Percentiles rank a stretch among this genome's conserved stretches.
phyloP scores from a whole-genome alignment of 1,140 invertebrate genomes.

The Psilanteris sp. region DNA sequence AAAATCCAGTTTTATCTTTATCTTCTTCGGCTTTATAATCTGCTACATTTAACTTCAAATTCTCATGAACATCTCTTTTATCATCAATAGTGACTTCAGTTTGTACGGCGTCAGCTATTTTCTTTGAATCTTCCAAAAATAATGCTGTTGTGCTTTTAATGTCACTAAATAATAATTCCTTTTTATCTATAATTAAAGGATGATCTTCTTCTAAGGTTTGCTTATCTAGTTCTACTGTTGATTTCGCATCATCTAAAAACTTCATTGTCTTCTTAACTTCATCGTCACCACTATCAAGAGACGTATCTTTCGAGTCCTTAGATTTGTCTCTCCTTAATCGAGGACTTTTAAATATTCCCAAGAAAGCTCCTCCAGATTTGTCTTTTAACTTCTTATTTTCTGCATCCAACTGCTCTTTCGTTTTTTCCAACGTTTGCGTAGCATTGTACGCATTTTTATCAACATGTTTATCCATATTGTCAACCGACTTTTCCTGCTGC shows the following conservation, averaged over 20 bases:
- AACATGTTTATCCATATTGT: too few species aligned
- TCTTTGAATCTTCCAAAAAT: conserved; percentile 42
- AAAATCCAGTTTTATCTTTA: conserved; percentile 47
- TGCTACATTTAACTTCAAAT: too few species aligned
- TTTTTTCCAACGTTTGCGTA: conserved; percentile 52
- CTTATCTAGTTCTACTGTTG: not conserved
- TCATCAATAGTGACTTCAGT: too few species aligned
- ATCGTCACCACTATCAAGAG: conserved; percentile 75
- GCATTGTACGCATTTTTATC: conserved; percentile 69
- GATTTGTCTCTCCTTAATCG: conserved; percentile 72
- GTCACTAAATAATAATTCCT: too few species aligned
- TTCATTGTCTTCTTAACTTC: conserved; percentile 63
- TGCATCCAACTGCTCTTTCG: conserved; percentile 66
- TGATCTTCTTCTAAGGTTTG: too few species aligned
- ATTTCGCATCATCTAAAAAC: conserved; percentile 68
- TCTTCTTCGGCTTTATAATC: conserved; percentile 16
- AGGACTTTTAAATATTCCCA: conserved; percentile 74
- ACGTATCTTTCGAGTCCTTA: conserved; percentile 72
- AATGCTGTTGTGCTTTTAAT: conserved; percentile 14
- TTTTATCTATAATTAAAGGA: too few species aligned
- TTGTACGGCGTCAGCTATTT: conserved; percentile 45
- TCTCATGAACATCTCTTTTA: too few species aligned
- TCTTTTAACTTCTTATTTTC: conserved; percentile 74
- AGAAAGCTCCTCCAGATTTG: conserved; percentile 71
- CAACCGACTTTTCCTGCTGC: conserved; percentile 21